phyloP scores from a whole-genome alignment of 2,888 invertebrate species.

The Marronus borbonicus region DNA sequence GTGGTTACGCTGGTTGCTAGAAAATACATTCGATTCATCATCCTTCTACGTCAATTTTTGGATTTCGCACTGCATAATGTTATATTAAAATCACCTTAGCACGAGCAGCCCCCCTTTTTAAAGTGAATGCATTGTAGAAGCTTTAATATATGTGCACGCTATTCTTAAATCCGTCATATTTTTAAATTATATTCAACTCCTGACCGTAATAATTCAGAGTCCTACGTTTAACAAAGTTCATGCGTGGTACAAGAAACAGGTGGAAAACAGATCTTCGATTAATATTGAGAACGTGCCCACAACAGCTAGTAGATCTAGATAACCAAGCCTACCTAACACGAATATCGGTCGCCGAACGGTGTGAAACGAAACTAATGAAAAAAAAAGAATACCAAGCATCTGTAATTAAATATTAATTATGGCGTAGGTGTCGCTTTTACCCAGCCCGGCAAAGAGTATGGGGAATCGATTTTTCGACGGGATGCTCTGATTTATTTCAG shows the following conservation, averaged over 20 bases:
- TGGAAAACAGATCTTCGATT: conserved; percentile 35
- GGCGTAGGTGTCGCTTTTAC: conserved; percentile 33
- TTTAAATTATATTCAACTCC: background rate
- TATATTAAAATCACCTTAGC: too few species aligned
- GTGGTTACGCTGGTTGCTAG: too few species aligned
- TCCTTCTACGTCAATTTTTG: too few species aligned
- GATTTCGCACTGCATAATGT: too few species aligned
- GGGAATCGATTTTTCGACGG: conserved; percentile 32
- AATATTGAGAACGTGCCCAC: conserved; percentile 43
- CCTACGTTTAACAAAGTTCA: conserved; percentile 7
- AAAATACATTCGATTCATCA: too few species aligned
- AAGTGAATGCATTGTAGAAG: too few species aligned
- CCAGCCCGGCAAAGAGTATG: conserved; percentile 1
- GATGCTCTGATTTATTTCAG: conserved; percentile 41
- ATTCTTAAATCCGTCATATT: background rate
- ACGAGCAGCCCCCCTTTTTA: too few species aligned
- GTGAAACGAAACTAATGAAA: conserved; percentile 14
- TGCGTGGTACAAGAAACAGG: conserved; percentile 26
- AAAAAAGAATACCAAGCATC: conserved; percentile 19
- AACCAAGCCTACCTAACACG: conserved; percentile 31
- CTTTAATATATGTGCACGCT: background rate
- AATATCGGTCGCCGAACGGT: conserved; percentile 44
- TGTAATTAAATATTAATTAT: conserved; percentile 47
- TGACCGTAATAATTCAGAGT: conserved; percentile 9
- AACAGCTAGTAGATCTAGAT: conserved; percentile 31